Percentiles rank a stretch among this genome's conserved stretches.
Conservation (phyloP, 1,140 invertebrate genomes). For the Rhagoletis zephyria region DNA sequence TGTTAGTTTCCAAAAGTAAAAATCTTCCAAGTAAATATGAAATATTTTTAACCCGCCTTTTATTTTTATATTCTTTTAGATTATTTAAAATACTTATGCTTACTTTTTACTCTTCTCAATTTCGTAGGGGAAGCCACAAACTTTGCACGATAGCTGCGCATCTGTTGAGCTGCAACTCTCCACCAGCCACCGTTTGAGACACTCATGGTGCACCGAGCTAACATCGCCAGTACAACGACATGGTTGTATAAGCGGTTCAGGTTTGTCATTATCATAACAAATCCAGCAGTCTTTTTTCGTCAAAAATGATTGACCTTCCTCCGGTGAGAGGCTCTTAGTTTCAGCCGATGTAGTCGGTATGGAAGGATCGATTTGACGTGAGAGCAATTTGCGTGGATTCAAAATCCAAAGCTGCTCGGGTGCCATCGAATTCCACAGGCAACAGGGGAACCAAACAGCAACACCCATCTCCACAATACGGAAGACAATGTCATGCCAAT, state of each 20-base stretch:
- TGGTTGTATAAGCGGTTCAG: constrained; percentile 89
- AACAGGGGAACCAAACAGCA: constrained; percentile 94
- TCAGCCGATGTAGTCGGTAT: constrained; percentile 70
- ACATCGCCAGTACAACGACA: constrained; percentile 93
- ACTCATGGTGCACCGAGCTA: constrained; percentile 91
- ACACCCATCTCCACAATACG: constrained; percentile 93
- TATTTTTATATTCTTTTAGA: background rate
- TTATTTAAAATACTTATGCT: constrained; percentile 57
- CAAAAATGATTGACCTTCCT: constrained; percentile 74
- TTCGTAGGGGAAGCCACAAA: constrained; percentile 84
- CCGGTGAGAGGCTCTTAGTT: constrained; percentile 69
- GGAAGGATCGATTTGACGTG: constrained; percentile 75
- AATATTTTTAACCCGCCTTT: background rate
- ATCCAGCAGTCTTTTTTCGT: constrained; percentile 89
- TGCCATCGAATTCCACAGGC: constrained; percentile 94
- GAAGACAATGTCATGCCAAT: constrained; percentile 93
- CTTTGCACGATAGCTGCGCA: constrained; percentile 83
- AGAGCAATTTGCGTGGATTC: constrained; percentile 89
- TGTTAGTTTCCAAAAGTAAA: no score
- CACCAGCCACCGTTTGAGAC: constrained; percentile 89
- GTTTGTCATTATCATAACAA: constrained; percentile 88
- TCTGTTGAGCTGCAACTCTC: constrained; percentile 77
- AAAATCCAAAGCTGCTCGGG: constrained; percentile 95
- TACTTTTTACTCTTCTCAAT: constrained; percentile 80
- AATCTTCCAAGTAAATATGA: background rate